Percentiles rank a stretch among this genome's conserved stretches.
Conservation (phyloP, 2,797 vertebrate genomes). For the Muraenolepis orangiensis region DNA sequence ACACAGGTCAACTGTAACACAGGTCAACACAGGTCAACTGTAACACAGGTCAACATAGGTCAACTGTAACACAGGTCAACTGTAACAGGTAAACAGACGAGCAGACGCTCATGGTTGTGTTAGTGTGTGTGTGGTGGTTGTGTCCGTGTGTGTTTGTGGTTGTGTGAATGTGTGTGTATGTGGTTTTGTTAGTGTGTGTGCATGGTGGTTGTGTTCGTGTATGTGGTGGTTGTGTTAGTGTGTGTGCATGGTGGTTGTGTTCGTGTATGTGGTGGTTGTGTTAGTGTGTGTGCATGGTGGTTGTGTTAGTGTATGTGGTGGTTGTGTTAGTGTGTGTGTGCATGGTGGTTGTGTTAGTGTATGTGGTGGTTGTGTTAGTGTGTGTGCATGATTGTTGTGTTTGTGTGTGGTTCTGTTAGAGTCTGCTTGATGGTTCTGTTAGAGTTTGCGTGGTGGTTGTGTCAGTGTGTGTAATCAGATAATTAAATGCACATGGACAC, state of each 20-base stretch:
- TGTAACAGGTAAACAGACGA: no score
- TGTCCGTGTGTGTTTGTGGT: no score
- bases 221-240: neutral
- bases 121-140: no score
- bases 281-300: neutral
- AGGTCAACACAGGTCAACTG: constrained; percentile 33
- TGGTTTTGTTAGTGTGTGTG: neutral
- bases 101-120: constrained; percentile 14
- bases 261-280: neutral
- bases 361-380: neutral
- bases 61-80: constrained; percentile 61
- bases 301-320: neutral
- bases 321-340: neutral
- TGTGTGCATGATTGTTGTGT: neutral
- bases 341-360: neutral
- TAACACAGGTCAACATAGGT: no score
- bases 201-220: no score
- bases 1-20: constrained; percentile 65
- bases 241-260: neutral
- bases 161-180: no score
- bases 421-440: neutral
- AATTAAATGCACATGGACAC: neutral
- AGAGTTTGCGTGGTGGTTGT: neutral
- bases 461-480: neutral
- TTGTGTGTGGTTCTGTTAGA: neutral